phyloP scores from a whole-genome alignment of 1,140 invertebrate genomes.

The Nasonia longicornis region DNA sequence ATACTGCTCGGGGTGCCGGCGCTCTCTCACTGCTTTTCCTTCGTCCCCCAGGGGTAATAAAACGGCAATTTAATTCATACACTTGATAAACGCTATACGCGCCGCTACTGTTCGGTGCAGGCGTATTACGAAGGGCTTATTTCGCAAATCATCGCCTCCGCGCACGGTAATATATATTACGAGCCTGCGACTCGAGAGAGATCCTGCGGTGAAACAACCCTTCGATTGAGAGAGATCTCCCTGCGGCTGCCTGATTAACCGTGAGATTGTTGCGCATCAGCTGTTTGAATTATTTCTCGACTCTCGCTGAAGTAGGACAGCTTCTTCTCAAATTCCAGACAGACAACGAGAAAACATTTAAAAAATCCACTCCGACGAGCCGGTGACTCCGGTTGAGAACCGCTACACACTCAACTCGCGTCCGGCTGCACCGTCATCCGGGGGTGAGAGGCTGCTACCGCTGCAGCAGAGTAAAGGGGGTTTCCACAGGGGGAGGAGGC shows the following conservation, averaged over 20 bases:
- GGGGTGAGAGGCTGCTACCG: constrained; percentile 14
- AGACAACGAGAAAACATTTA: not conserved
- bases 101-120: constrained; percentile 37
- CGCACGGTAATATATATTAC: constrained; percentile 50
- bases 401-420: not conserved
- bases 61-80: constrained; percentile 70
- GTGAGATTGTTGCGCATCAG: not conserved
- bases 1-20: constrained; percentile 25
- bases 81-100: constrained; percentile 64
- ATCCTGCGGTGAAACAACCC: constrained; percentile 3
- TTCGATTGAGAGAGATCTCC: constrained; percentile 15
- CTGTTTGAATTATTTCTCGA: no score
- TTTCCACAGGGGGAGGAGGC: constrained; percentile 48
- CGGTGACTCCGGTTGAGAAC: constrained; percentile 19
- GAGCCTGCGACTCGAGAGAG: not conserved
- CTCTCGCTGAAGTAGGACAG: not conserved
- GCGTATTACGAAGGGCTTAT: constrained; percentile 60
- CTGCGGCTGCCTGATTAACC: not conserved
- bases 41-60: constrained; percentile 64
- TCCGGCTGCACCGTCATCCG: not conserved
- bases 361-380: not conserved
- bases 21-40: constrained; percentile 35
- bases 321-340: not conserved
- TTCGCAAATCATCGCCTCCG: constrained; percentile 66
- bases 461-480: constrained; percentile 59